Evolutionary conservation across 1,140 invertebrate genomes (phyloP).

Genomic region (Drosophila auraria): DNA sequence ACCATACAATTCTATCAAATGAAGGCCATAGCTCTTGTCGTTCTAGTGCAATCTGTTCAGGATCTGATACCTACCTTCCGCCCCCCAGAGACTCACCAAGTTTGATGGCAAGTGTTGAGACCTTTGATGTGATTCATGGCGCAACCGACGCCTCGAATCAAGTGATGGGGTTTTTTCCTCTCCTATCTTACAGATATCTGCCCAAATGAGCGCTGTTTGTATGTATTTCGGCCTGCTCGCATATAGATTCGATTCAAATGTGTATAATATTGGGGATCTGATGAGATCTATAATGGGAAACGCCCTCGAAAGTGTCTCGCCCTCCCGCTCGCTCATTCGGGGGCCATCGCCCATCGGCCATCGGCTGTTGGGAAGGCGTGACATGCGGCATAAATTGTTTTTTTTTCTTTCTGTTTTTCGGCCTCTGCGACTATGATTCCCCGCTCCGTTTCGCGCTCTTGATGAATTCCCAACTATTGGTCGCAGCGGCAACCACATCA

Average conservation of each 20-base stretch:
- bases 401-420: conserved; percentile 9
- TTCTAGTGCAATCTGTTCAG: conserved; percentile 15
- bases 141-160: conserved; percentile 2
- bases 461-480: conserved; percentile 60
- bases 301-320: conserved; percentile 48
- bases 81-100: not conserved
- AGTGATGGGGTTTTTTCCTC: not conserved
- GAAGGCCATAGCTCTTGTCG: not conserved
- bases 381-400: conserved; percentile 59
- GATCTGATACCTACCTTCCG: not conserved
- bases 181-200: not conserved
- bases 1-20: too few species aligned
- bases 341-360: too few species aligned
- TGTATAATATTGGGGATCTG: conserved; percentile 34
- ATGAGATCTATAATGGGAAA: conserved; percentile 62
- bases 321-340: conserved; percentile 21
- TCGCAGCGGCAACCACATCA: conserved; percentile 53
- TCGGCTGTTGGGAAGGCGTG: conserved; percentile 37
- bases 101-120: conserved; percentile 3
- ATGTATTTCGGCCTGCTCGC: not conserved
- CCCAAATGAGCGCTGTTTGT: conserved; percentile 1
- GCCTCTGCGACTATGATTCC: conserved; percentile 14
- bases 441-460: conserved; percentile 8
- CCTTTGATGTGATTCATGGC: conserved; percentile 11
- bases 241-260: conserved; percentile 19